A percentile compares a stretch with the other conserved stretches of the same genome.
phyloP scores from a whole-genome alignment of 2,888 invertebrate species.

The Cantharis lateralis region DNA sequence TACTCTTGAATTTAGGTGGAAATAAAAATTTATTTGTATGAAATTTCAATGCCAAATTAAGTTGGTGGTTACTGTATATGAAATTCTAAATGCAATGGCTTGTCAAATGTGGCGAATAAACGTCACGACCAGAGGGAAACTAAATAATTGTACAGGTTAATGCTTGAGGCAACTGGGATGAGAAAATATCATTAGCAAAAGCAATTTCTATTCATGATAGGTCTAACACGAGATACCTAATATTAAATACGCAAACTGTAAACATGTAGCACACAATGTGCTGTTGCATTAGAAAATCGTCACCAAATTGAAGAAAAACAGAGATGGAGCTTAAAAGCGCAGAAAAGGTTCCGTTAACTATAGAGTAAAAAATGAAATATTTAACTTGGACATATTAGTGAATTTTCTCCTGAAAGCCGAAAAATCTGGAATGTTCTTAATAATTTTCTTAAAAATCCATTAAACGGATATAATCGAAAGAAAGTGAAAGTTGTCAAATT shows the following conservation, averaged over 20 bases:
- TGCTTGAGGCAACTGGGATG: constrained; percentile 18
- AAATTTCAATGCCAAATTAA: not conserved
- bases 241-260: constrained; percentile 10
- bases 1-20: not conserved
- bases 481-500: not conserved
- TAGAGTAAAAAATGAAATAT: too few species aligned
- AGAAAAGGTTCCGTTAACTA: not conserved
- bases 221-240: constrained; percentile 13
- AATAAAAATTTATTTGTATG: not conserved
- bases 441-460: not conserved
- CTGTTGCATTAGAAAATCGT: not conserved
- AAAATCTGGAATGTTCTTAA: not conserved
- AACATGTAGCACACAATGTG: not conserved
- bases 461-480: not conserved
- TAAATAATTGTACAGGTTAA: constrained; percentile 31
- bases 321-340: not conserved
- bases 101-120: constrained; percentile 21
- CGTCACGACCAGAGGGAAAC: constrained; percentile 30
- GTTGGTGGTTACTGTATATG: not conserved
- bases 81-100: not conserved
- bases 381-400: too few species aligned
- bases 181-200: constrained; percentile 21
- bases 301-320: not conserved
- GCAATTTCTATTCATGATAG: constrained; percentile 31
- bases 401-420: too few species aligned